Evolutionary conservation across 2,113 vertebrate species (phyloP), one percentile per base, ranked within the genome.

Genomic region (Elanoides forficatus): DNA sequence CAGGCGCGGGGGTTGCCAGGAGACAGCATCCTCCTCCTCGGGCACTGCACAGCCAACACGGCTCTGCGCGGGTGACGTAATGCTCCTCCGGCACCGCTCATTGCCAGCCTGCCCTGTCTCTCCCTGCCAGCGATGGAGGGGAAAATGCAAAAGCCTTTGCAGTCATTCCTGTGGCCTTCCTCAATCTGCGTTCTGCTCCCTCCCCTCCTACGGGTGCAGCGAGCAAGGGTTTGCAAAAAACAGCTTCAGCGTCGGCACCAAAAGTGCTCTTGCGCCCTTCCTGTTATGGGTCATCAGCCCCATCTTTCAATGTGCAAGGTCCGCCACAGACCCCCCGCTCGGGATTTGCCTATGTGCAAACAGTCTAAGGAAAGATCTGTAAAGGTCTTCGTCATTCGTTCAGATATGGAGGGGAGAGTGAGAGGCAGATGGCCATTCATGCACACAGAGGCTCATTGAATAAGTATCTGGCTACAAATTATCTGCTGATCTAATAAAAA

Each of bases 401-500:
- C 17, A 19, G 50, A 15, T 55, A 11, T 3, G 15, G 36, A 14
- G 15, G 50, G 22, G 20, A 55, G 34, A 45, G 43, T 56, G 23
- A 42, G 78, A 88, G 82, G 88, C 59, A n/a, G 79, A 38, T 22
- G 23, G 79, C 65, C 62, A 29, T 72, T 92, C 82, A 42, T 8
- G 0, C 45, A 43, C 38, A 4, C 34, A 3, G 60, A 68, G 68
- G 36, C 65, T 96, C 40, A 4, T 5, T 30, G 96, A 93, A 80
- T 94, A 96, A 95, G 87, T 94, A 91, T 52, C 87, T 79, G 92
- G 93, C 93, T 91, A 79, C 95, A 97, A 90, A 96, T 94, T 94
- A 95, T 90, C 95, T 73, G 73, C 91, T 94, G 95, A 96, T 97
- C 95, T 95, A 96, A 97, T 95, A 96, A 96, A 94, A 96, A 96